Base-by-base conservation (phyloP, 2,797 vertebrate genomes). In the Arrhamphus sclerolepis region DNA sequence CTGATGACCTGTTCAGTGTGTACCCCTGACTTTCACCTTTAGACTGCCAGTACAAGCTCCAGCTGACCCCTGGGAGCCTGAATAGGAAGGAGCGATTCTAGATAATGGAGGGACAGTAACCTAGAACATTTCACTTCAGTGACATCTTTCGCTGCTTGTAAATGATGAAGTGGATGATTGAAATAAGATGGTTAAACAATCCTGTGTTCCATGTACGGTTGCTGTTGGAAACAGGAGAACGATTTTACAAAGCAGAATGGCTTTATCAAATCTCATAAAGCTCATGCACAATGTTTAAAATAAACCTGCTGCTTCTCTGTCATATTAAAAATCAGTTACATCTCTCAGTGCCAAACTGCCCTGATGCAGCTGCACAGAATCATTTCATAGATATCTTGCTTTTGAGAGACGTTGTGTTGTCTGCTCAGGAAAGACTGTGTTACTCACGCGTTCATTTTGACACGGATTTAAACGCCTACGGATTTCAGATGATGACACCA, bases 361-460 rank as follows among this genome's bases (percentile, higher is more conserved):
- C 76, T 58, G 38, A 72, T 21, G 55, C 62, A 50, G 61, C 69
- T 55, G 54, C 38, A 66, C 66, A 46, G 64, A 74, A 57, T n/a
- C 2, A 50, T 56, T 51, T 70, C 59, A 77, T 5, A 31, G 46
- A 68, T 28, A 57, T 26, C 28, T 38, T 7, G 0, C 55, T 49
- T 2, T 66, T 69, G 56, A 62, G 67, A 46, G 66, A 60, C 71
- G 70, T 50, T 20, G 41, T 57, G n/a, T 28, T 57, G 53, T 62
- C 42, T 60, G 49, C 9, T 62, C 48, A 64, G 29, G 40, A 14
- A 21, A 46, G 47, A 76, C 13, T 43, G 53, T 63, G 67, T 56
- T 58, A 65, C 77, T 76, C 66, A 56, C 51, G 44, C 46, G 75
- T 70, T 42, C 14, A 63, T 66, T 66, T 59, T 69, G 62, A 74